Evolutionary conservation across 2,797 vertebrate genomes (phyloP).

Genomic region (Notolabrus celidotus): DNA sequence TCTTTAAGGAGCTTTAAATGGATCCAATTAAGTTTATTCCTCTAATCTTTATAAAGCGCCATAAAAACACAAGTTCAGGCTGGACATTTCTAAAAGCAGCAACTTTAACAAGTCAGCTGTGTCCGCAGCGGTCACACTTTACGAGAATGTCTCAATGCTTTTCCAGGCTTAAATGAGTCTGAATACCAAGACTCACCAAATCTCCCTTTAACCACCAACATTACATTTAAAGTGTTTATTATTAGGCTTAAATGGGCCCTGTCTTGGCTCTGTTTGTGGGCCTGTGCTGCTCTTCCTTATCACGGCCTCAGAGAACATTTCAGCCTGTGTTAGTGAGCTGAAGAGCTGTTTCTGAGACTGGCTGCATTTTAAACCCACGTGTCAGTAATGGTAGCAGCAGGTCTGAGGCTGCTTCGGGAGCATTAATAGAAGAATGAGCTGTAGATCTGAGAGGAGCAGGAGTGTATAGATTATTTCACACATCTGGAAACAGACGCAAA

Average conservation of each 20-base stretch:
- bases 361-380: conserved; percentile 4
- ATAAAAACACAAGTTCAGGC: background rate
- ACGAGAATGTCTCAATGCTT: conserved; percentile 9
- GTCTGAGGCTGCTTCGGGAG: background rate
- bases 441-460: background rate
- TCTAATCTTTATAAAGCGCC: conserved; percentile 9
- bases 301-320: conserved; percentile 19
- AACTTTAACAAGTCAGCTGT: conserved; percentile 13
- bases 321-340: conserved; percentile 10
- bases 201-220: conserved; percentile 16
- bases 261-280: conserved; percentile 21
- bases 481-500: too few relatives aligned
- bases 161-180: conserved; percentile 28
- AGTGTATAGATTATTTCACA: background rate
- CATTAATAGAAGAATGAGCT: background rate
- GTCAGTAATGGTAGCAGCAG: background rate
- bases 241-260: conserved; percentile 33
- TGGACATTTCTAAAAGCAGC: conserved; percentile 11
- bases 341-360: conserved; percentile 2
- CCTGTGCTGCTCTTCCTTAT: conserved; percentile 29
- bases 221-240: conserved; percentile 42
- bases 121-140: conserved; percentile 27
- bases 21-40: conserved; percentile 14
- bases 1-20: conserved; percentile 9
- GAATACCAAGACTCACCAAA: conserved; percentile 28